Base-by-base conservation (phyloP, 1,140 invertebrate genomes). In the Drosophila ambigua region DNA sequence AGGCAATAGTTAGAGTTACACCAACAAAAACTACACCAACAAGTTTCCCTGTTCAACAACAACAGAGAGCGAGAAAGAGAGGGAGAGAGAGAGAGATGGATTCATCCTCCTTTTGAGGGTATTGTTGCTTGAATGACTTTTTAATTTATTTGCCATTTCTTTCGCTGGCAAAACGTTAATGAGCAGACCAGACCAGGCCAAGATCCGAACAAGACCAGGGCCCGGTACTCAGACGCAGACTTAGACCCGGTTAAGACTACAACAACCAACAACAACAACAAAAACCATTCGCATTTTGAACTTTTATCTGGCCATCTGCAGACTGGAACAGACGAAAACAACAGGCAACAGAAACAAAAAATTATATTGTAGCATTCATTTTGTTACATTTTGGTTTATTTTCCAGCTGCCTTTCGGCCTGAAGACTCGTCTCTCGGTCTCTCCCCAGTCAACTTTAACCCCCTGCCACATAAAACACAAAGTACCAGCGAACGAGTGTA, bases 141-240 rank as follows among this genome's bases (percentile, higher is more conserved):
- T 87, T 82, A 87, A 88, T 88, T 87, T 88, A 88, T 87, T 87
- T 88, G 82, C 82, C 82, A 87, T 87, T 87, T 87, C 82, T 87
- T 83, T 82, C n/a, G 80, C 80, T 76, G 71, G 79, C 65, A 75
- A 39, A 39, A 79, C 80, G 80, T 83, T 83, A 83, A 83, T 83
- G 80, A 83, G 80, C 79, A 83, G 48, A 51, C 66, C 64, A 51
- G 55, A 43, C 52, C 63, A 44, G 58, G 23, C 16, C 55, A 43
- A 35, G 35, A 39, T 16, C 13, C 60, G 15, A 35, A 6, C 64
- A 23, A 20, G 23, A 13, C 44, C 26, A 31, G 26, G 55, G 46
- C 39, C 54, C 41, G 35, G 53, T 39, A 5, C 35, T 53, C 62
- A 59, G 52, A 46, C 60, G 35, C 44, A 57, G 31, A 35, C 24